Percentiles rank a stretch among this genome's conserved stretches.
Conservation (phyloP, 2,113 vertebrate genomes). For the Prionailurus bengalensis region DNA sequence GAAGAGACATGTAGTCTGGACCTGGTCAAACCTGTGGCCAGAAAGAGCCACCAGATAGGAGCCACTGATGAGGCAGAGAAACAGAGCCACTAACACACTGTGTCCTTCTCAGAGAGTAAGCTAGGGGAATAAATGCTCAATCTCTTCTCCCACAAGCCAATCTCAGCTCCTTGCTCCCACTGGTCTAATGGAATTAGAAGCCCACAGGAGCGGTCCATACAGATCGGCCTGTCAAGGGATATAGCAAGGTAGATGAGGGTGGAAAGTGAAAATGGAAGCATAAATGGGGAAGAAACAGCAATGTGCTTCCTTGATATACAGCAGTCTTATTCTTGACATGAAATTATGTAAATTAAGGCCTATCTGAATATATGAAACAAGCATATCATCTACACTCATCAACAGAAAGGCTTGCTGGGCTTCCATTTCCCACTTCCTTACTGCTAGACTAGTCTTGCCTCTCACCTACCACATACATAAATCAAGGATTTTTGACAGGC, state of each 20-base stretch:
- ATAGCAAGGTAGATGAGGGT: background rate
- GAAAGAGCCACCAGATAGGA: background rate
- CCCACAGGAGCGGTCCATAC: fast-evolving
- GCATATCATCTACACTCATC: background rate
- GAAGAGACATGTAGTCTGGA: background rate
- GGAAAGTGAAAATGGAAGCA: background rate
- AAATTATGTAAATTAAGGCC: background rate
- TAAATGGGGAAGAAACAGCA: background rate
- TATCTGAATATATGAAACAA: background rate
- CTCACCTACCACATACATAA: background rate
- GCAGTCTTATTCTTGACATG: background rate
- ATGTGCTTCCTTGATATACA: background rate
- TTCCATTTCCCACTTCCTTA: background rate
- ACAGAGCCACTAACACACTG: background rate
- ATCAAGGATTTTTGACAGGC: slow-evolving; percentile 4
- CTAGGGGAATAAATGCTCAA: background rate
- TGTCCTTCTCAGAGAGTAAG: background rate
- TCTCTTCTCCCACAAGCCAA: no score
- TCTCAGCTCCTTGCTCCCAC: background rate
- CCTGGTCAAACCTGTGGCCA: background rate
- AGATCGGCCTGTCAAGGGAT: background rate
- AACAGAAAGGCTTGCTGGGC: background rate
- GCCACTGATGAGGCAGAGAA: background rate
- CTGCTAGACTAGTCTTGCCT: background rate
- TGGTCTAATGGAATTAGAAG: background rate